phyloP scores from a whole-genome alignment of 2,113 vertebrate species.

The Lathamus discolor region DNA sequence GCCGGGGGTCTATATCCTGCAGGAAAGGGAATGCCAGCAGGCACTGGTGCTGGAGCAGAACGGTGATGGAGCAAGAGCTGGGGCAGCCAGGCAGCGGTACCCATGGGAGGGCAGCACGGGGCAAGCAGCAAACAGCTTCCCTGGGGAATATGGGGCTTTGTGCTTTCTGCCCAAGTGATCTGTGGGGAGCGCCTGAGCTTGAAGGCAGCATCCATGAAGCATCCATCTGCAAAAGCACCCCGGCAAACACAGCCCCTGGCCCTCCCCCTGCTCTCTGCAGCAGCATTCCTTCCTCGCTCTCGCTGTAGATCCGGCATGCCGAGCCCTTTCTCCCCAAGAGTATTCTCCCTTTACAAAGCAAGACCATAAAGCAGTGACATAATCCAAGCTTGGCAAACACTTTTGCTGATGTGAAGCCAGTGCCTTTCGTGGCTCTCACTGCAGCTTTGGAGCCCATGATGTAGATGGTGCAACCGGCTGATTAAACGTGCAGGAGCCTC shows the following conservation, averaged over 20 bases:
- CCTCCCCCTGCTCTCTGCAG: not conserved
- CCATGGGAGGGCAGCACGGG: fast-evolving
- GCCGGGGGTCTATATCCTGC: fast-evolving
- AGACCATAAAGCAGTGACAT: conserved; percentile 68
- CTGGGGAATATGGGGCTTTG: not conserved
- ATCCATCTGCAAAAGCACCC: not conserved
- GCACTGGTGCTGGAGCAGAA: not conserved
- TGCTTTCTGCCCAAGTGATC: not conserved
- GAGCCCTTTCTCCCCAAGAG: conserved; percentile 49
- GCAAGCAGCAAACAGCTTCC: not conserved
- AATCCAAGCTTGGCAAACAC: conserved; percentile 64
- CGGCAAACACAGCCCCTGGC: not conserved
- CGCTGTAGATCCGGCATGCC: not conserved
- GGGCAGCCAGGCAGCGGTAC: not conserved
- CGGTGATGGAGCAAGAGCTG: fast-evolving
- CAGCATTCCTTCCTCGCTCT: conserved; percentile 6
- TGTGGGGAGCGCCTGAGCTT: fast-evolving
- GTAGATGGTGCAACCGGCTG: conserved; percentile 20
- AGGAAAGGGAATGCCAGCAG: not conserved
- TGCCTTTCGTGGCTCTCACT: conserved; percentile 38
- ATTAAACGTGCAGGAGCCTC: conserved; percentile 43
- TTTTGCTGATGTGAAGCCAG: conserved; percentile 57
- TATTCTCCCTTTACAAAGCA: conserved; percentile 63
- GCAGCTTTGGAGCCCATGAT: conserved; percentile 3
- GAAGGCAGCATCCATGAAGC: fast-evolving